Evolutionary conservation across 2,113 vertebrate genomes (phyloP).

Genomic region (Equus przewalskii): DNA sequence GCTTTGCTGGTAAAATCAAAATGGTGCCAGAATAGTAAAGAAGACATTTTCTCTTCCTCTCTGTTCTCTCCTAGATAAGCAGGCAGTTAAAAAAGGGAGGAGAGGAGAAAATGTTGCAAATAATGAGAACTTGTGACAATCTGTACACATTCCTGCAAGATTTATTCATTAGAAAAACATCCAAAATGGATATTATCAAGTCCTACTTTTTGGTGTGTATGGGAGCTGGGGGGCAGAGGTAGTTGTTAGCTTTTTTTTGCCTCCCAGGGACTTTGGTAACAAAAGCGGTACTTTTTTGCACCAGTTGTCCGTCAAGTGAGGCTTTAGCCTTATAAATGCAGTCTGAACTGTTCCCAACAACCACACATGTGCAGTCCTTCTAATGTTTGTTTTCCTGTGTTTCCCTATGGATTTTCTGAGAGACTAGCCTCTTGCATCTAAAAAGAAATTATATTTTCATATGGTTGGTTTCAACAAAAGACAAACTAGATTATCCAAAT

Average conservation of each 20-base stretch:
- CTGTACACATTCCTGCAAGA: background rate
- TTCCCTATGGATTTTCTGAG: background rate
- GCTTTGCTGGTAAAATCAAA: constrained; percentile 62
- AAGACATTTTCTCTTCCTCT: constrained; percentile 29
- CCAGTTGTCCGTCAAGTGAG: background rate
- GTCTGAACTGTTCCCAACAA: background rate
- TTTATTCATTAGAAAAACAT: background rate
- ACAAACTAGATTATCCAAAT: constrained; percentile 32
- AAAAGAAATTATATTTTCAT: background rate
- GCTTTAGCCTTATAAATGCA: background rate
- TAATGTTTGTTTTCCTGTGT: background rate
- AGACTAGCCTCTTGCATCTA: background rate
- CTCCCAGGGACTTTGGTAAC: background rate
- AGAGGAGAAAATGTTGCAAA: background rate
- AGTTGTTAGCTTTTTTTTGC: background rate
- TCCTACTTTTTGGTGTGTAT: background rate
- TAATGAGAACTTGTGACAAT: background rate
- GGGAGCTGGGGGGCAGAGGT: too few relatives aligned
- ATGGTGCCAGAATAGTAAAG: background rate
- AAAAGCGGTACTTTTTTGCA: background rate
- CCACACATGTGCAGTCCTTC: background rate
- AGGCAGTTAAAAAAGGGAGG: background rate
- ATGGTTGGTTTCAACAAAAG: background rate
- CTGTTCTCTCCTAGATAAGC: background rate
- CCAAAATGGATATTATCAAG: background rate